These are phyloP conservation scores for Lagria hirta DNA, from an alignment of 2,888 invertebrate genomes.

Conservation along the genomic window DNA sequence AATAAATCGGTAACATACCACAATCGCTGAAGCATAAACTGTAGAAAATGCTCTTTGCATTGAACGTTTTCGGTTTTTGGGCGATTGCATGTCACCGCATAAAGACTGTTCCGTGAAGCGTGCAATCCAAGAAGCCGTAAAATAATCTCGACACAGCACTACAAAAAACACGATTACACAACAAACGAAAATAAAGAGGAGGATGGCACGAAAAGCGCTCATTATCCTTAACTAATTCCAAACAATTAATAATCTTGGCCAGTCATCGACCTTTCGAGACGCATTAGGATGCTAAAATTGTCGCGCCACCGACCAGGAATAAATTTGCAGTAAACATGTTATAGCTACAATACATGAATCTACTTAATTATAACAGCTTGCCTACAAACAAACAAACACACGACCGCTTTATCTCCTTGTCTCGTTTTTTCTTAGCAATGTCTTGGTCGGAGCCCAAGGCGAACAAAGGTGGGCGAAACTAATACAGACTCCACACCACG, in stretches of 20 bases:
- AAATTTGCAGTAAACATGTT: slow-evolving; percentile 53
- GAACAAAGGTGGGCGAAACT: background rate
- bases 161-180: slow-evolving; percentile 25
- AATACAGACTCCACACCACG: no score
- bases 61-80: slow-evolving; percentile 23
- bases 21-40: slow-evolving; percentile 18
- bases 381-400: slow-evolving; percentile 36
- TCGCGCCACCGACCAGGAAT: slow-evolving; percentile 43
- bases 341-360: slow-evolving; percentile 51
- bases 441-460: slow-evolving; percentile 1
- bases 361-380: slow-evolving; percentile 51
- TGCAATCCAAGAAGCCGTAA: slow-evolving; percentile 31
- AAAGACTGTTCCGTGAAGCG: slow-evolving; percentile 24
- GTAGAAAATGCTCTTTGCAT: slow-evolving; percentile 22
- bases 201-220: slow-evolving; percentile 28
- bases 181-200: slow-evolving; percentile 15
- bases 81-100: slow-evolving; percentile 24
- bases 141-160: slow-evolving; percentile 26
- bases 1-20: no score
- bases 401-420: no score
- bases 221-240: no score
- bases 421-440: no score
- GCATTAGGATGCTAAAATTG: no score
- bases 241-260: slow-evolving; percentile 22
- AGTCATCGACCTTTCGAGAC: slow-evolving; percentile 27